A percentile compares a stretch with the other conserved stretches of the same genome.
These are phyloP conservation scores for Lasioglossum albipes DNA, from an alignment of 1,140 invertebrate species.

Conservation along the genomic window DNA sequence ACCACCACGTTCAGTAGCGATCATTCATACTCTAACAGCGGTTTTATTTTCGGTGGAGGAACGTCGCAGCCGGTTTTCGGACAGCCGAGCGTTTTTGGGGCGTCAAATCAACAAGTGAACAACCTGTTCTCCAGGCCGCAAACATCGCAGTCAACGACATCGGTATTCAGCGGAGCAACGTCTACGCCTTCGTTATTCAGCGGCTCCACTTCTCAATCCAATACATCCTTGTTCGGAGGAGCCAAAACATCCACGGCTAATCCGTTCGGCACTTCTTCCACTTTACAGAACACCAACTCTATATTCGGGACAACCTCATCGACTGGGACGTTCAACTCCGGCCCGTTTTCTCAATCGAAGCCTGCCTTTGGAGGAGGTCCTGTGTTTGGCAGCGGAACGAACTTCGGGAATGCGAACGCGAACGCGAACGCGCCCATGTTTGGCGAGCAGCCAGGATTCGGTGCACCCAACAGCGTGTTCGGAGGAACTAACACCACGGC, in stretches of 20 bases:
- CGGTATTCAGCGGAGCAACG: slow-evolving; percentile 43
- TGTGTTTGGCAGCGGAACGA: slow-evolving; percentile 64
- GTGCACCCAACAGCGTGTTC: slow-evolving; percentile 55
- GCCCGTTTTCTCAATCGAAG: slow-evolving; percentile 60
- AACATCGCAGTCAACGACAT: slow-evolving; percentile 26
- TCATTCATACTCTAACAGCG: slow-evolving; percentile 40
- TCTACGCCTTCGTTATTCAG: slow-evolving; percentile 60
- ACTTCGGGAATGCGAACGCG: slow-evolving; percentile 20
- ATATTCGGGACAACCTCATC: slow-evolving; percentile 53
- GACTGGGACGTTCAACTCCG: slow-evolving; percentile 38
- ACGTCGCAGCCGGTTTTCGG: slow-evolving; percentile 65
- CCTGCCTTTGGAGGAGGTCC: slow-evolving; percentile 69
- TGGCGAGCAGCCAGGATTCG: slow-evolving; percentile 64
- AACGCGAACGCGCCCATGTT: slow-evolving; percentile 57
- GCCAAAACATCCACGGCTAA: slow-evolving; percentile 43
- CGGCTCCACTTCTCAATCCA: slow-evolving; percentile 49
- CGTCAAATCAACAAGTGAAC: slow-evolving; percentile 36
- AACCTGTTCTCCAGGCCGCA: slow-evolving; percentile 66
- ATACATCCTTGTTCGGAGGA: slow-evolving; percentile 45
- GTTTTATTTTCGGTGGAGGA: slow-evolving; percentile 66
- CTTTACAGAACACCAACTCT: slow-evolving; percentile 50
- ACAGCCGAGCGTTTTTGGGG: slow-evolving; percentile 63
- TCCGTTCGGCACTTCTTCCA: slow-evolving; percentile 43
- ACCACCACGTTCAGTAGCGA: slow-evolving; percentile 56
- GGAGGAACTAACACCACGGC: slow-evolving; percentile 49